phyloP scores from a whole-genome alignment of 1,140 invertebrate species.

The Caenorhabditis tropicalis region DNA sequence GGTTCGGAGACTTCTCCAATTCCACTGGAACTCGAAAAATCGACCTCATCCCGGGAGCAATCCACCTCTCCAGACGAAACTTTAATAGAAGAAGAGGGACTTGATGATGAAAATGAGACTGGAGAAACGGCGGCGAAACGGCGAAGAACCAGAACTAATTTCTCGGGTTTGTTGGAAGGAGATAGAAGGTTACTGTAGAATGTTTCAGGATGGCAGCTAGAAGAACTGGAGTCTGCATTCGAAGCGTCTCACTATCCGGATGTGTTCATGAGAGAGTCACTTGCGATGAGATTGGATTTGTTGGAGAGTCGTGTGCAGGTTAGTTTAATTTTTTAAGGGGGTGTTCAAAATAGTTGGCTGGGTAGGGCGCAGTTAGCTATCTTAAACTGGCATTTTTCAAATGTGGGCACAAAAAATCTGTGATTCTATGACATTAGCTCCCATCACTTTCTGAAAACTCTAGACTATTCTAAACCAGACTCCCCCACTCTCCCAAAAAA shows the following conservation, averaged over 20 bases:
- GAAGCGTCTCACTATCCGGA: slow-evolving; percentile 95
- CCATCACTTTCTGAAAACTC: no score
- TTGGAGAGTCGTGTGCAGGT: slow-evolving; percentile 98
- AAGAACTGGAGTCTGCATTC: slow-evolving; percentile 95
- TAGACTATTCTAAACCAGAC: no score
- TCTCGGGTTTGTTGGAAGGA: background rate
- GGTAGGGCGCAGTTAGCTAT: no score
- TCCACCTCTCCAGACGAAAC: background rate
- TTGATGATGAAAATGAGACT: background rate
- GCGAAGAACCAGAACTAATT: background rate
- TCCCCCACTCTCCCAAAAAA: no score
- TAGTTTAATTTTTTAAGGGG: background rate
- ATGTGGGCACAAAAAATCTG: no score
- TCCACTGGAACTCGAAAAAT: background rate
- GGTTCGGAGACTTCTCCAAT: background rate
- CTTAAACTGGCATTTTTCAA: no score
- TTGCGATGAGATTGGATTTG: slow-evolving; percentile 91
- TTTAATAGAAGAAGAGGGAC: background rate
- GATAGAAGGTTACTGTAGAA: slow-evolving; percentile 75
- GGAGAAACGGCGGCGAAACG: slow-evolving; percentile 2
- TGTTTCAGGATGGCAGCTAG: slow-evolving; percentile 98
- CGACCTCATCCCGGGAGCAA: background rate
- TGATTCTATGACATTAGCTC: no score
- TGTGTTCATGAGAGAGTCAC: slow-evolving; percentile 93
- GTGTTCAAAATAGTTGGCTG: no score